phyloP scores from a whole-genome alignment of 2,797 vertebrate species.

The Podarcis lilfordi region DNA sequence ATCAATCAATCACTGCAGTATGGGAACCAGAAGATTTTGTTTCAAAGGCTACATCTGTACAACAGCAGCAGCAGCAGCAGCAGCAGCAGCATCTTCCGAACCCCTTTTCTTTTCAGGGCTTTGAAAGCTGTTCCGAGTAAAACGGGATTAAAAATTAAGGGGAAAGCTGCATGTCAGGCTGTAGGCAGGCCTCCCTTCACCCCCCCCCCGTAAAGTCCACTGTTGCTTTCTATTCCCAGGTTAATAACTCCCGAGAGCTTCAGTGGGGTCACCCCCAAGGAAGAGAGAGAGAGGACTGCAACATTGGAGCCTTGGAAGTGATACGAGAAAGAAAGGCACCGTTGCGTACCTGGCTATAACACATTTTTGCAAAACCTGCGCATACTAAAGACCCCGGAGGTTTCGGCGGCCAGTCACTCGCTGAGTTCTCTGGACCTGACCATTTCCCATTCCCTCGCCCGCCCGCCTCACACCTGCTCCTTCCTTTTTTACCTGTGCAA shows the following conservation, averaged over 20 bases:
- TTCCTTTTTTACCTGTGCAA: background rate
- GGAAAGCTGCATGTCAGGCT: background rate
- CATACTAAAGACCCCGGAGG: too few species aligned
- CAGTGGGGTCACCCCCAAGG: background rate
- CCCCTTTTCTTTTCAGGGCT: background rate
- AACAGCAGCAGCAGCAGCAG: too few species aligned
- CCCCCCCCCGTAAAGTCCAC: too few species aligned
- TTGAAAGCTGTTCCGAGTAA: background rate
- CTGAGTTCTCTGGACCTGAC: background rate
- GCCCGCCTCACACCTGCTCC: background rate
- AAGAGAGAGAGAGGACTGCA: background rate
- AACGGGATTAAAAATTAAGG: background rate
- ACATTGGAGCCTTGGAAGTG: background rate
- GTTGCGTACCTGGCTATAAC: background rate
- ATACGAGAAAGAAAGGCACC: background rate
- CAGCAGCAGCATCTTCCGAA: too few species aligned
- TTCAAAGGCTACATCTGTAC: background rate
- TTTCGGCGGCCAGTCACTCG: background rate
- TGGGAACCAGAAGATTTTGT: background rate
- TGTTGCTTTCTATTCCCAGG: too few species aligned
- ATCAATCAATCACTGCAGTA: background rate
- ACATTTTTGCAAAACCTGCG: background rate
- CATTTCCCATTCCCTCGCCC: background rate
- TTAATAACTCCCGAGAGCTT: background rate
- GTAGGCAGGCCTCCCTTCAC: background rate